phyloP scores from a whole-genome alignment of 2,888 invertebrate species.

The Glaucopsyche alexis region DNA sequence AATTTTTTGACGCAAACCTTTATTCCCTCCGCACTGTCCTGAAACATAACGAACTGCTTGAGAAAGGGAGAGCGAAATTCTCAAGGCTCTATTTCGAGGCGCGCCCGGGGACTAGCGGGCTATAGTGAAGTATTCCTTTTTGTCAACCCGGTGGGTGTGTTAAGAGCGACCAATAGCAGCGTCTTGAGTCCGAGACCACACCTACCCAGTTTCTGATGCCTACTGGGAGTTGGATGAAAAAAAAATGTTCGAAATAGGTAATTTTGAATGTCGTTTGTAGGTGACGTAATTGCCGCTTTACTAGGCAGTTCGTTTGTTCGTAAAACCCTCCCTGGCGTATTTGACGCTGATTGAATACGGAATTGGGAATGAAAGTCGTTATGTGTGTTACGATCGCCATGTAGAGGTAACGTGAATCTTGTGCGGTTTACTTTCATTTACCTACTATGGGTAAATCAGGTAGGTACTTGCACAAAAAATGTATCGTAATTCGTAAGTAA shows the following conservation, averaged over 20 bases:
- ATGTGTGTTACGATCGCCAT: slow-evolving; percentile 5
- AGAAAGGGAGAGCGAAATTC: slow-evolving; percentile 77
- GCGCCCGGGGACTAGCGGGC: slow-evolving; percentile 52
- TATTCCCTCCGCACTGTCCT: slow-evolving; percentile 71
- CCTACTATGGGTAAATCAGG: not conserved
- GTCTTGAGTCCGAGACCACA: slow-evolving; percentile 57
- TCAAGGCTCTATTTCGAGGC: slow-evolving; percentile 65
- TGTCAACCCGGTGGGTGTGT: slow-evolving; percentile 66
- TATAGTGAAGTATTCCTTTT: slow-evolving; percentile 61
- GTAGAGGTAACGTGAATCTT: slow-evolving; percentile 8
- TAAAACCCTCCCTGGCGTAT: slow-evolving; percentile 44
- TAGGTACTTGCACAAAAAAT: not conserved
- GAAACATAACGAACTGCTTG: slow-evolving; percentile 58
- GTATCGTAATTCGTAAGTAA: not conserved
- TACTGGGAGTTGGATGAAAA: slow-evolving; percentile 74
- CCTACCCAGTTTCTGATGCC: slow-evolving; percentile 74
- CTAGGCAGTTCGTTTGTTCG: slow-evolving; percentile 47
- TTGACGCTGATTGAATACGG: slow-evolving; percentile 49
- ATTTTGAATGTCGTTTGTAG: slow-evolving; percentile 69
- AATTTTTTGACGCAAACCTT: slow-evolving; percentile 60
- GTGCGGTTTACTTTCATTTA: not conserved
- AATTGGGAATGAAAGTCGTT: slow-evolving; percentile 49
- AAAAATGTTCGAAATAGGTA: slow-evolving; percentile 75
- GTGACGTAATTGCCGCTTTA: slow-evolving; percentile 73
- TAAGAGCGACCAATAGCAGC: slow-evolving; percentile 64